phyloP scores from a whole-genome alignment of 2,113 vertebrate genomes.

The Tangachromis dhanisi region DNA sequence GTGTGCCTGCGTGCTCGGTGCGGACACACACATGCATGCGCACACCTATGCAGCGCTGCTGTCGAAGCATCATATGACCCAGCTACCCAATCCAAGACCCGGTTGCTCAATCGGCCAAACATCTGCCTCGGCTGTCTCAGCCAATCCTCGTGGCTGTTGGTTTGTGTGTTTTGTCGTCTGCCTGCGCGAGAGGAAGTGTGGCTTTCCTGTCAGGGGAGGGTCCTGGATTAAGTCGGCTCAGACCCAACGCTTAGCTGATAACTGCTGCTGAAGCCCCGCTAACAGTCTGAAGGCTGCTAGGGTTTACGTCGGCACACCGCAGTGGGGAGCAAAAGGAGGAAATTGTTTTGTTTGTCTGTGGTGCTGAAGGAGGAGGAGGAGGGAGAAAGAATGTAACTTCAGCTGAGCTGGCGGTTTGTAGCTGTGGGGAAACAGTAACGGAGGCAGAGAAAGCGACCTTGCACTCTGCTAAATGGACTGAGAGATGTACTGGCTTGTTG shows the following conservation, averaged over 20 bases:
- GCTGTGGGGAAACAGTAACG: background rate
- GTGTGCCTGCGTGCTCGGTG: slow-evolving; percentile 23
- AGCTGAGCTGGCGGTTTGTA: background rate
- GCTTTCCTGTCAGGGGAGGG: slow-evolving; percentile 69
- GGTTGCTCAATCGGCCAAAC: slow-evolving; percentile 49
- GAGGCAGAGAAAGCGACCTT: background rate
- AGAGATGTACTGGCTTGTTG: slow-evolving; percentile 24
- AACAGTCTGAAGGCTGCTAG: slow-evolving; percentile 4
- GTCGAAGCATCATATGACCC: slow-evolving; percentile 57
- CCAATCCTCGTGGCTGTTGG: slow-evolving; percentile 56
- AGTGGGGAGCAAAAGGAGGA: background rate
- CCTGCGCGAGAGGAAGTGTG: slow-evolving; percentile 66
- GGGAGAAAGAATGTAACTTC: background rate
- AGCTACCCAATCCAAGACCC: slow-evolving; percentile 42
- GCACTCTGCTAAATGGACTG: slow-evolving; percentile 9
- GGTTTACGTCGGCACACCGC: slow-evolving; percentile 5
- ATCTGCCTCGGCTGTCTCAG: slow-evolving; percentile 35
- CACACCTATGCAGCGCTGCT: background rate
- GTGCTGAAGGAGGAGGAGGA: background rate
- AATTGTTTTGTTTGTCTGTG: slow-evolving; percentile 2
- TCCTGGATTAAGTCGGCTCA: slow-evolving; percentile 59
- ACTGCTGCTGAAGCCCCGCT: background rate
- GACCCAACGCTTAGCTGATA: slow-evolving; percentile 42
- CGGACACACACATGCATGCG: background rate
- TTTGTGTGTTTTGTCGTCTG: slow-evolving; percentile 47